phyloP scores from a whole-genome alignment of 2,113 vertebrate species.

The Neomonachus schauinslandi region DNA sequence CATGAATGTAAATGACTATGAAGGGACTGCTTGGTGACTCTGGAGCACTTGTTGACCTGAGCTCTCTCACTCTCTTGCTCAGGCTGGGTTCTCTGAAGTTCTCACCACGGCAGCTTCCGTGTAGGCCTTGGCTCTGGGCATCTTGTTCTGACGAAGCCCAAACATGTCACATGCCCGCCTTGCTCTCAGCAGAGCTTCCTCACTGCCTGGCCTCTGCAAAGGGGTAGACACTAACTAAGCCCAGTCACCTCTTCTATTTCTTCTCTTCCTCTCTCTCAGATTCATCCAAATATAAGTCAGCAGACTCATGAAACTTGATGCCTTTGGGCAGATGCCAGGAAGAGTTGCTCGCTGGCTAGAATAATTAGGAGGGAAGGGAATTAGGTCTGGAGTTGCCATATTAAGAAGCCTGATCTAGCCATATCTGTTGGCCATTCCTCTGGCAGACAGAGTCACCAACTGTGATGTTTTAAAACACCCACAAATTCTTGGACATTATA shows the following conservation, averaged over 20 bases:
- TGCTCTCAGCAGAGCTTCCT: slow-evolving; percentile 31
- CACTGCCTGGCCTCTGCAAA: neutral
- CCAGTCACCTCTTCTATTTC: neutral
- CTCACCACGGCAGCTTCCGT: neutral
- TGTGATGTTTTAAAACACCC: neutral
- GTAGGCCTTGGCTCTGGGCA: slow-evolving; percentile 40
- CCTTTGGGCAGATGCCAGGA: neutral
- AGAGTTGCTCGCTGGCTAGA: neutral
- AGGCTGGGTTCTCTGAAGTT: neutral
- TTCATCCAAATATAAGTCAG: slow-evolving; percentile 21
- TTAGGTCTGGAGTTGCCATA: neutral
- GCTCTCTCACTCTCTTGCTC: neutral
- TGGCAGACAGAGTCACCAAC: neutral
- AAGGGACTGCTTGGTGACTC: slow-evolving; percentile 40
- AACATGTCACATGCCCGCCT: slow-evolving; percentile 1
- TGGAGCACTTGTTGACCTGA: neutral
- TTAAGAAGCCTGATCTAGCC: slow-evolving; percentile 18
- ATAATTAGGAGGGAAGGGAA: neutral
- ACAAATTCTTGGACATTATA: neutral
- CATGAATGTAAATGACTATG: slow-evolving; percentile 60
- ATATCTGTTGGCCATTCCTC: neutral
- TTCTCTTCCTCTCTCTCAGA: neutral
- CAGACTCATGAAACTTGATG: neutral
- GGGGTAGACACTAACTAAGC: slow-evolving; percentile 14
- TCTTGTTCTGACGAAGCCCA: slow-evolving; percentile 71